Conservation (phyloP, 1,140 invertebrate species). For the Caenorhabditis remanei region DNA sequence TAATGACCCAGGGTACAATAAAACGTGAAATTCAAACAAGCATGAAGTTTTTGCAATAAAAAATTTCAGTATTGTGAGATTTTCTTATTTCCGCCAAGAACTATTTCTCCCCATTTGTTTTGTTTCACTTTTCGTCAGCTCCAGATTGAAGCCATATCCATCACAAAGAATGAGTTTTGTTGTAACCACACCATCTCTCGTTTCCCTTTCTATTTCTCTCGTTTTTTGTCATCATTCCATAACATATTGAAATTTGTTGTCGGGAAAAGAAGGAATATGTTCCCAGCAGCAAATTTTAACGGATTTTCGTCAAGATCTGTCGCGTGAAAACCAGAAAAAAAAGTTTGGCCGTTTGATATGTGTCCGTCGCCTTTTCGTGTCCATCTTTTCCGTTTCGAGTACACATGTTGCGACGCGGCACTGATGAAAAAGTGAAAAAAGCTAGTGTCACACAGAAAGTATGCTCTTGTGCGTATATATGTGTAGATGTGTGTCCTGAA, state of each 20-base stretch:
- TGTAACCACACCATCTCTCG: background rate
- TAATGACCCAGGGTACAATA: background rate
- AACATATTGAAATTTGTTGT: slow-evolving; percentile 46
- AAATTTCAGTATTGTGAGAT: background rate
- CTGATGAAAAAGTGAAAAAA: slow-evolving; percentile 51
- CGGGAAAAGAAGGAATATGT: slow-evolving; percentile 6
- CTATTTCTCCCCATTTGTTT: background rate
- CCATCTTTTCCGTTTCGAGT: slow-evolving; percentile 42
- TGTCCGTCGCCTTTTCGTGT: slow-evolving; percentile 20
- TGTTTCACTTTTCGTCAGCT: background rate
- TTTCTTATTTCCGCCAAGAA: background rate
- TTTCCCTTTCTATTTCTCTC: background rate
- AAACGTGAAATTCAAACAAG: too few relatives aligned
- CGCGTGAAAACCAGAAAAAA: slow-evolving; percentile 20
- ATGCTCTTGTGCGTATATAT: slow-evolving; percentile 14
- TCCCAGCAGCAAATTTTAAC: slow-evolving; percentile 22
- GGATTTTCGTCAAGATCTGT: background rate
- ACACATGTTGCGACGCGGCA: slow-evolving; percentile 49
- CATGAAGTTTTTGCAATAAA: too few relatives aligned
- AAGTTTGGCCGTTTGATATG: background rate
- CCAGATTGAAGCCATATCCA: background rate
- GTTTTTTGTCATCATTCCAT: slow-evolving; percentile 8
- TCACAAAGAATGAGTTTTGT: slow-evolving; percentile 37
- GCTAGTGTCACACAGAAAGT: slow-evolving; percentile 53
- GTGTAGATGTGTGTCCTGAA: slow-evolving; percentile 45